Percentiles rank a stretch among this genome's conserved stretches.
Conservation (phyloP, 37 sponge, comb jelly and placozoan genomes). For the Amphimedon queenslandica region DNA sequence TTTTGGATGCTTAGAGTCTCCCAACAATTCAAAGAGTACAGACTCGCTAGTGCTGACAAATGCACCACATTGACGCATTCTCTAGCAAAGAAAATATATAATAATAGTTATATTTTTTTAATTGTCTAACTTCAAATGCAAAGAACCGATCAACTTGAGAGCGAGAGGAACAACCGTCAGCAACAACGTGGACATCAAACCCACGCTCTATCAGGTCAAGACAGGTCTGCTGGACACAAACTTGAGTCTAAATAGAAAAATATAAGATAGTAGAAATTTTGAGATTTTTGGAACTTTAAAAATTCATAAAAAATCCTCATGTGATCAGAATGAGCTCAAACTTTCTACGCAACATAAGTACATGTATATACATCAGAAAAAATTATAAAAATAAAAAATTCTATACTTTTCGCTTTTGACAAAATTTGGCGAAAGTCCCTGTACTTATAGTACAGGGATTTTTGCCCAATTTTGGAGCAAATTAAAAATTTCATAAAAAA, state of each 20-base stretch:
- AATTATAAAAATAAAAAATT: no score
- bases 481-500: no score
- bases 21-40: constrained; percentile 84
- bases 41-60: constrained; percentile 92
- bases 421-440: no score
- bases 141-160: constrained; percentile 83
- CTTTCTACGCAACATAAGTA: no score
- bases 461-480: no score
- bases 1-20: constrained; percentile 88
- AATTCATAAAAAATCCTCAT: no score
- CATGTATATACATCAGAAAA: no score
- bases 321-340: no score
- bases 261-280: not conserved
- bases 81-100: constrained; percentile 37
- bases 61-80: constrained; percentile 83
- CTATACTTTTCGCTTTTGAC: no score
- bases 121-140: constrained; percentile 87
- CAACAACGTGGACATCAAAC: constrained; percentile 90
- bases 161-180: constrained; percentile 92
- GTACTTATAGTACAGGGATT: no score
- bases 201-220: constrained; percentile 85
- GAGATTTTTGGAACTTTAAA: no score
- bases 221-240: constrained; percentile 97
- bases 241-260: constrained; percentile 70
- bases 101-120: no score